A percentile compares a stretch with the other conserved stretches of the same genome.
These are phyloP conservation scores for Coecobrya sp. DNA, from an alignment of 2,888 invertebrate species.

Conservation along the genomic window DNA sequence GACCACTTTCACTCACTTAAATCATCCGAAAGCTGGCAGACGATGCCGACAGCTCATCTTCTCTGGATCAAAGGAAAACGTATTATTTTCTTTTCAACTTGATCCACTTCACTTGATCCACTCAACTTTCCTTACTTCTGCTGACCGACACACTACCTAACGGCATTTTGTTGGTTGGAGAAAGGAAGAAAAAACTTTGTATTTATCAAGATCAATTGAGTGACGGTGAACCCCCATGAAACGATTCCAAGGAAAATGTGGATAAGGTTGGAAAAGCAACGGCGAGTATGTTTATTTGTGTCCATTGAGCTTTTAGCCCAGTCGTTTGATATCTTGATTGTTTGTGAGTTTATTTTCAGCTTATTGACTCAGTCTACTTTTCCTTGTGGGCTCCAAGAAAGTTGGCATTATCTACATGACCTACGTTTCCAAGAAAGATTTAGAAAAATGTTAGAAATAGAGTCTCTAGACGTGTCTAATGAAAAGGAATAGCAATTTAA, in stretches of 20 bases:
- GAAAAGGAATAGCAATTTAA: no score
- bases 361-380: slow-evolving; percentile 11
- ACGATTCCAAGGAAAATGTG: not conserved
- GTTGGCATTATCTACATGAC: no score
- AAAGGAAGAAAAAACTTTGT: not conserved
- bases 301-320: slow-evolving; percentile 7
- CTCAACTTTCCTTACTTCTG: not conserved
- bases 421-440: no score
- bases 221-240: not conserved
- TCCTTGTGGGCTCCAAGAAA: not conserved
- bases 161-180: not conserved
- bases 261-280: not conserved
- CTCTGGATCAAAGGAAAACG: slow-evolving; percentile 5
- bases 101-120: slow-evolving; percentile 22
- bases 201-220: slow-evolving; percentile 1
- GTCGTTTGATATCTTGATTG: slow-evolving; percentile 1
- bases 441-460: no score
- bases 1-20: slow-evolving; percentile 11
- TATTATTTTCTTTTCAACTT: not conserved
- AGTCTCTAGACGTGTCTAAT: no score
- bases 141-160: not conserved
- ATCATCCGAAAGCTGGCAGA: not conserved
- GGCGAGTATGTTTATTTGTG: not conserved
- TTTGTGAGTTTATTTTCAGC: not conserved
- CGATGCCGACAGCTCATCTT: not conserved